Conservation (phyloP, 2,797 vertebrate genomes). For the Hafferia zeledoni region DNA sequence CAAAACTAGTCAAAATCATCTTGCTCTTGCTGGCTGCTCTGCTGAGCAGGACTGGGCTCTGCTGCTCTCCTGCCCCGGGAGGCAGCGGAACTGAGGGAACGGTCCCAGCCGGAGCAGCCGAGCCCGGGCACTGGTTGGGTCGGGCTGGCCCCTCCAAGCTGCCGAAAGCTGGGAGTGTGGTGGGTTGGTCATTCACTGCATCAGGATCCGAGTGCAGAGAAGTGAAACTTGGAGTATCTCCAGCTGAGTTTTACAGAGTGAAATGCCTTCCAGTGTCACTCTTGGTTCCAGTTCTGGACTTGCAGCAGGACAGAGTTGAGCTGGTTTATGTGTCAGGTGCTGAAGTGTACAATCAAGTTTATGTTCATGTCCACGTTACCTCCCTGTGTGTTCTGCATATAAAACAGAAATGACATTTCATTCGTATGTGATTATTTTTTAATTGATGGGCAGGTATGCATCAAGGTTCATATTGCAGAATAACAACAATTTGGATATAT, state of each 20-base stretch:
- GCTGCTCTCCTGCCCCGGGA: accelerated
- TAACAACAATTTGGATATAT: accelerated
- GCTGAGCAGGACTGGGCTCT: neutral
- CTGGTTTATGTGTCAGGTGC: neutral
- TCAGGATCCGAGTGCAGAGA: neutral
- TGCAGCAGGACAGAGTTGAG: neutral
- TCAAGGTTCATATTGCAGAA: neutral
- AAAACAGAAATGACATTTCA: neutral
- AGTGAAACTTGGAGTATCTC: neutral
- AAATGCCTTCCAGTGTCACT: accelerated
- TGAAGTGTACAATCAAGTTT: too few relatives aligned
- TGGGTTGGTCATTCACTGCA: neutral
- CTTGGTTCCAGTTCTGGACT: neutral
- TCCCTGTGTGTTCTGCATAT: neutral
- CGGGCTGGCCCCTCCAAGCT: neutral
- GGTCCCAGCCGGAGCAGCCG: accelerated
- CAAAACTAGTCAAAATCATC: neutral
- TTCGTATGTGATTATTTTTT: accelerated
- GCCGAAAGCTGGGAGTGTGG: neutral
- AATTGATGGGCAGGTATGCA: neutral
- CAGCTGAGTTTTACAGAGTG: neutral
- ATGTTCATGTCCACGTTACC: accelerated
- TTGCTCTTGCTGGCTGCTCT: neutral
- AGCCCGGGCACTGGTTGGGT: neutral
- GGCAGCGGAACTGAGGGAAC: too few relatives aligned